phyloP scores from a whole-genome alignment of 2,888 invertebrate species.

The Urechis unicinctus region DNA sequence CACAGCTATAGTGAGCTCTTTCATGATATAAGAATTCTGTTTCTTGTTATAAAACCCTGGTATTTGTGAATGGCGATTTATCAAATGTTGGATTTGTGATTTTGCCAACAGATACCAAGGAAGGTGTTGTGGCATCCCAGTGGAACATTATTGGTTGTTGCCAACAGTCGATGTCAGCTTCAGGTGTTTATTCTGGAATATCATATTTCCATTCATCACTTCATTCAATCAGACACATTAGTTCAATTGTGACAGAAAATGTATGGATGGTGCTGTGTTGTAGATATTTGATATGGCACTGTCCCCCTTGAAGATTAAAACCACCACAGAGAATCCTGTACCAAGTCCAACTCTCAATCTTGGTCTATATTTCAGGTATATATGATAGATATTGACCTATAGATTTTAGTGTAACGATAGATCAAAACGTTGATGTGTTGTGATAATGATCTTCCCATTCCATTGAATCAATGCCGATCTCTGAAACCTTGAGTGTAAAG shows the following conservation, averaged over 20 bases:
- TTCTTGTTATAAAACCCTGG: too few species aligned
- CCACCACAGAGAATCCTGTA: conserved; percentile 60
- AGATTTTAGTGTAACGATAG: too few species aligned
- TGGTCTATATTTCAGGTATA: conserved; percentile 57
- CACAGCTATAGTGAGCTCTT: conserved; percentile 64
- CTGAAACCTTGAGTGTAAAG: too few species aligned
- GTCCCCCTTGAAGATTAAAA: conserved; percentile 62
- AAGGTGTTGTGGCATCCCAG: conserved; percentile 67
- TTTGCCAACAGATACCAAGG: conserved; percentile 61
- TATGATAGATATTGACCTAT: too few species aligned
- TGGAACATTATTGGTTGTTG: conserved; percentile 63
- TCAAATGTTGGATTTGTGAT: background rate
- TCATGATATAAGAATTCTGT: too few species aligned
- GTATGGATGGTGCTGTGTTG: conserved; percentile 10
- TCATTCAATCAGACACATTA: too few species aligned
- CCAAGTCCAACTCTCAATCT: conserved; percentile 56
- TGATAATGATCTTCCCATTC: too few species aligned
- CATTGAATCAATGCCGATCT: too few species aligned
- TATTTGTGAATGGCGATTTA: too few species aligned
- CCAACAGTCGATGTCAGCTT: conserved; percentile 67
- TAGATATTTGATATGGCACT: conserved; percentile 71
- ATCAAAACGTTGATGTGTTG: too few species aligned
- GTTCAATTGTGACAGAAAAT: too few species aligned
- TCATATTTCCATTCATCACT: too few species aligned
- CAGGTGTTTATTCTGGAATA: conserved; percentile 54